Conservation (phyloP, 2,797 vertebrate genomes). For the Lepilemur ruficaudatus region DNA sequence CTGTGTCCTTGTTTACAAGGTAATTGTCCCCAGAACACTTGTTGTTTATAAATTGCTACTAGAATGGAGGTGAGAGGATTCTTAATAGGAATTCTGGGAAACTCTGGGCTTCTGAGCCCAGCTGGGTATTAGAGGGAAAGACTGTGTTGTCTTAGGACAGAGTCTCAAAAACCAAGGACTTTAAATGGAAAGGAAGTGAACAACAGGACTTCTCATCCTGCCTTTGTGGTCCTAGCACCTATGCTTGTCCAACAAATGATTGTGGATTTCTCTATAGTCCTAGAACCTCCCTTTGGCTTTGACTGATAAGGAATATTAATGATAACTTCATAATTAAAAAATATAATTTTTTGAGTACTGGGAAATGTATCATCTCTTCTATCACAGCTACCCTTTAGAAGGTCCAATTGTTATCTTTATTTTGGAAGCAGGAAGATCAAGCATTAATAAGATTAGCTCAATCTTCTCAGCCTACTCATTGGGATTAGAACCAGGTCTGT, state of each 20-base stretch:
- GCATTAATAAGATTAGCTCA: not conserved
- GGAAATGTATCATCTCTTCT: not conserved
- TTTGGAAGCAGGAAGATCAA: not conserved
- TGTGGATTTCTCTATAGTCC: not conserved
- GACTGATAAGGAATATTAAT: not conserved
- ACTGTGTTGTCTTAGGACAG: not conserved
- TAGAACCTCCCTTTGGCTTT: not conserved
- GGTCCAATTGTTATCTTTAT: not conserved
- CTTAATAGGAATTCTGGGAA: conserved; percentile 43
- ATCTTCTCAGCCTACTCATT: not conserved
- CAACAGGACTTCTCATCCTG: not conserved
- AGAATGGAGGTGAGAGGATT: not conserved
- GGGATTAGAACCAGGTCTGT: not conserved
- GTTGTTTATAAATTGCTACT: conserved; percentile 28
- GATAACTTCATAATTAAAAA: not conserved
- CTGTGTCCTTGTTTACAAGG: conserved; percentile 39
- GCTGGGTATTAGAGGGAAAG: not conserved
- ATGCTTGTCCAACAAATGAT: not conserved
- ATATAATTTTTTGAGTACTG: not conserved
- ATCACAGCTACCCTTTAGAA: not conserved
- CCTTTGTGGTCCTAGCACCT: not conserved
- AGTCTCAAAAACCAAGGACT: not conserved
- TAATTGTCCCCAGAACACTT: not conserved
- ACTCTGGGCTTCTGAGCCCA: not conserved
- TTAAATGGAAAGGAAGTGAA: not conserved